These are phyloP conservation scores for Danionella dracula DNA, from an alignment of 2,797 vertebrate genomes.

Conservation along the genomic window DNA sequence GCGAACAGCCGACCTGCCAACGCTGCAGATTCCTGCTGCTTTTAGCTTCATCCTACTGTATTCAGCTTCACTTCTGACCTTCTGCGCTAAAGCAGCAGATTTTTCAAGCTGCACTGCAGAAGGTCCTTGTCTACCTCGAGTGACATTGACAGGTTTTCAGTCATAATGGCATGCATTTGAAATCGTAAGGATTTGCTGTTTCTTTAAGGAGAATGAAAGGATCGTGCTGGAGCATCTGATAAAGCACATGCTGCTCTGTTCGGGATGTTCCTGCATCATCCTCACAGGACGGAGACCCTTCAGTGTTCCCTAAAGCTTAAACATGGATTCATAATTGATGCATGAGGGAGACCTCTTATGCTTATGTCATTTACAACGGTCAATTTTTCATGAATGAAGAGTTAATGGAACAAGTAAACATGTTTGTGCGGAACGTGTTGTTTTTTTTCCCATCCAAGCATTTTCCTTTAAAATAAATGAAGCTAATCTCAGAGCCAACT, in stretches of 20 bases:
- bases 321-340: conserved; percentile 25
- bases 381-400: conserved; percentile 23
- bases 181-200: too few species aligned
- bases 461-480: conserved; percentile 1
- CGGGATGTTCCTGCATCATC: conserved; percentile 14
- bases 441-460: conserved; percentile 16
- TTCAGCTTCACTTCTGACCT: conserved; percentile 16
- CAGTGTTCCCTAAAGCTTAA: background rate
- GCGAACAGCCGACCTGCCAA: conserved; percentile 20
- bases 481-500: conserved; percentile 1
- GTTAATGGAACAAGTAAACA: conserved; percentile 5
- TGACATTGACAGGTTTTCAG: background rate
- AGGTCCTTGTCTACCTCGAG: conserved; percentile 15
- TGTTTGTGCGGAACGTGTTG: background rate
- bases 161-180: background rate
- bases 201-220: too few species aligned
- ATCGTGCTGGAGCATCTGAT: background rate
- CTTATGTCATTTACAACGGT: conserved; percentile 16
- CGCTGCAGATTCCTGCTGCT: conserved; percentile 49
- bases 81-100: background rate
- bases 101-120: background rate
- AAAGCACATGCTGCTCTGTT: background rate
- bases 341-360: conserved; percentile 15
- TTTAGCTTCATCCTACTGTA: conserved; percentile 28
- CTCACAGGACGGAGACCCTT: conserved; percentile 3